phyloP scores from a whole-genome alignment of 2,113 vertebrate genomes.

The Tretioscincus oriximinensis region DNA sequence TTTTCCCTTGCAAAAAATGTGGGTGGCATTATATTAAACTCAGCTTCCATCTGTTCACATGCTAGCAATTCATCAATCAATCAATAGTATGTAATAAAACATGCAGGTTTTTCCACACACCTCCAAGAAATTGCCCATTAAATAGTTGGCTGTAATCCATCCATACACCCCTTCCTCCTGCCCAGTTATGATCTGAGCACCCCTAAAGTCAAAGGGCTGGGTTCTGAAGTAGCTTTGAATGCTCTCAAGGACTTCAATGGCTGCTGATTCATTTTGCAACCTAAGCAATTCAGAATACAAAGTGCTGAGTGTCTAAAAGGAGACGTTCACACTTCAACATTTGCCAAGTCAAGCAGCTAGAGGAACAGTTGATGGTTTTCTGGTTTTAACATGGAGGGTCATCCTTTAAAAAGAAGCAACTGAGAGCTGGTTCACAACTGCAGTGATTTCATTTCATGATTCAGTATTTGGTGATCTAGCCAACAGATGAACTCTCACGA shows the following conservation, averaged over 20 bases:
- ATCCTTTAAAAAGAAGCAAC: slow-evolving; percentile 10
- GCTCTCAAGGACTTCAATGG: slow-evolving; percentile 77
- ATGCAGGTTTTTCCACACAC: slow-evolving; percentile 79
- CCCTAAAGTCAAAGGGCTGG: slow-evolving; percentile 88
- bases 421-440: background rate
- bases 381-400: background rate
- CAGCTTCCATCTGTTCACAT: slow-evolving; percentile 22
- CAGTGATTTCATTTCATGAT: background rate
- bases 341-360: slow-evolving; percentile 23
- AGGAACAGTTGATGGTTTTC: slow-evolving; percentile 5
- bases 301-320: slow-evolving; percentile 63
- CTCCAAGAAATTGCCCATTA: slow-evolving; percentile 91
- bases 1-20: background rate
- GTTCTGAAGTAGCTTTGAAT: slow-evolving; percentile 81
- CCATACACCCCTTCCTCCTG: slow-evolving; percentile 93
- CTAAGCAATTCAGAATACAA: slow-evolving; percentile 76
- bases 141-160: slow-evolving; percentile 98
- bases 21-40: background rate
- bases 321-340: slow-evolving; percentile 24
- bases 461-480: background rate
- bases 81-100: slow-evolving; percentile 60
- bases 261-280: slow-evolving; percentile 76
- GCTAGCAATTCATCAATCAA: slow-evolving; percentile 32
- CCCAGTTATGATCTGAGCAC: slow-evolving; percentile 89
- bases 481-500: background rate